Percentiles rank a stretch among this genome's conserved stretches.
Evolutionary conservation across 1,140 invertebrate genomes (phyloP).

Genomic region (Euglossa dilemma): DNA sequence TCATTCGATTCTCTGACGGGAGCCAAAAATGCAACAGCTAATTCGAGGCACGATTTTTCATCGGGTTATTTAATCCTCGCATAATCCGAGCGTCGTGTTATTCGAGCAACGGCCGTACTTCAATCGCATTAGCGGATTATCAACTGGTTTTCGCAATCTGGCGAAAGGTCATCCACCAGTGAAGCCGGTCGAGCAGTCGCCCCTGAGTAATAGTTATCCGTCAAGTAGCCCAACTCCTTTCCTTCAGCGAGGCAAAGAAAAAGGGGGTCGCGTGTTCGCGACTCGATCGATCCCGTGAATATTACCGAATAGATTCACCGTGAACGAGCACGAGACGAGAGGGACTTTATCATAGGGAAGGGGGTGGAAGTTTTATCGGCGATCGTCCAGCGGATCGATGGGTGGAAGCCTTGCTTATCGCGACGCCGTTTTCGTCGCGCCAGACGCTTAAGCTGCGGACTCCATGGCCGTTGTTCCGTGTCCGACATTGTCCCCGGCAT

Average conservation of each 20-base stretch:
- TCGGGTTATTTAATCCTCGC: background rate
- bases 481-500: conserved; percentile 18
- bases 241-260: background rate
- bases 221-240: background rate
- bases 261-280: background rate
- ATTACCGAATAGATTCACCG: conserved; percentile 30
- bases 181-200: background rate
- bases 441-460: background rate
- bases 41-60: background rate
- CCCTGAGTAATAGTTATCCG: background rate
- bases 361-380: conserved; percentile 8
- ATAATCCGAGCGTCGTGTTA: background rate
- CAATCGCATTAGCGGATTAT: background rate
- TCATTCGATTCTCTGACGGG: no score
- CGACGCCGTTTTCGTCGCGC: conserved; percentile 10
- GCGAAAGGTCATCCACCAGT: background rate
- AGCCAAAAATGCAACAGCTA: background rate
- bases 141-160: background rate
- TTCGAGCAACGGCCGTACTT: background rate
- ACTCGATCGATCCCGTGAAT: conserved; percentile 30
- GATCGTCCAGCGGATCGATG: conserved; percentile 7
- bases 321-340: background rate
- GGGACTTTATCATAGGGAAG: background rate
- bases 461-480: conserved; percentile 43
- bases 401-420: conserved; percentile 5